These are phyloP conservation scores for Entomyzon cyanotis DNA, from an alignment of 2,113 vertebrate species.

Conservation along the genomic window DNA sequence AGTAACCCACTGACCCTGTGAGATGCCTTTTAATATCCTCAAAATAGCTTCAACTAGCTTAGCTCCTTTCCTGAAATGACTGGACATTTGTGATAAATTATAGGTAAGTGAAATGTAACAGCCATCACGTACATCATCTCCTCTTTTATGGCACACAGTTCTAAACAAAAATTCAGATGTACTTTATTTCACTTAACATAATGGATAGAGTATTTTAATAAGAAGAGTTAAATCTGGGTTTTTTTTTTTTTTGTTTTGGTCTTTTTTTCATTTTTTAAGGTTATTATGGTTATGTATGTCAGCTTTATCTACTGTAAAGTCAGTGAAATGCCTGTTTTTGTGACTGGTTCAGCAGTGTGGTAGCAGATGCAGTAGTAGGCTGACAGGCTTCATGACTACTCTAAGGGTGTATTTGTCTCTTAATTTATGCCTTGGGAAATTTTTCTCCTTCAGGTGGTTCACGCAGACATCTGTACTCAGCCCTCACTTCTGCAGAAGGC, in stretches of 20 bases:
- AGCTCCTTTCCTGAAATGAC: not conserved
- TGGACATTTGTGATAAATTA: not conserved
- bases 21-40: not conserved
- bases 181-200: not conserved
- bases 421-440: slow-evolving; percentile 30
- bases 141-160: not conserved
- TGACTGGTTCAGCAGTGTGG: not conserved
- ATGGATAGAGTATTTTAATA: not conserved
- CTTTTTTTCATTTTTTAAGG: not conserved
- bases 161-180: not conserved
- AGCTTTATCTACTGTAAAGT: not conserved
- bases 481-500: slow-evolving; percentile 81
- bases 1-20: not conserved
- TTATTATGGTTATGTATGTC: not conserved
- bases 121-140: not conserved
- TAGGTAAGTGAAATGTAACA: not conserved
- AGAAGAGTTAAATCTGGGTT: not conserved
- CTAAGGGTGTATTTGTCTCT: not conserved
- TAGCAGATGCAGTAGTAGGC: not conserved
- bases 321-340: not conserved
- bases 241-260: not conserved
- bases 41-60: not conserved
- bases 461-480: slow-evolving; percentile 86
- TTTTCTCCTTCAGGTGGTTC: slow-evolving; percentile 81
- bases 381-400: not conserved